phyloP scores from a whole-genome alignment of 2,888 invertebrate genomes.

The Parelbella ahira region DNA sequence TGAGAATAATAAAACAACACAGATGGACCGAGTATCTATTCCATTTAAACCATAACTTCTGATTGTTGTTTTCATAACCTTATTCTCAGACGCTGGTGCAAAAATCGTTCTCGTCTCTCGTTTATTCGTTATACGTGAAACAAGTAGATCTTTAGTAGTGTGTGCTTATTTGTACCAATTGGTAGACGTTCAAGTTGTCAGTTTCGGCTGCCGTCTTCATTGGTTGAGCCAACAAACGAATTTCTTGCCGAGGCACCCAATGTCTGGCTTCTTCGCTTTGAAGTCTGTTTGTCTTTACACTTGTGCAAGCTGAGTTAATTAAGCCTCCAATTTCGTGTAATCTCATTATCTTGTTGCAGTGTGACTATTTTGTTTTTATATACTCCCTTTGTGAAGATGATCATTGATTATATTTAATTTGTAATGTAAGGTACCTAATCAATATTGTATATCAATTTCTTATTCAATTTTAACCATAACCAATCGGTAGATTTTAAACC shows the following conservation, averaged over 20 bases:
- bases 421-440: too few species aligned
- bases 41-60: too few species aligned
- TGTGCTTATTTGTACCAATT: conserved; percentile 25
- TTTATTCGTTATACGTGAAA: not conserved
- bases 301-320: conserved; percentile 39
- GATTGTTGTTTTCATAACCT: too few species aligned
- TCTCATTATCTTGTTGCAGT: conserved; percentile 25
- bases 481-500: too few species aligned
- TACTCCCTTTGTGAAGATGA: too few species aligned
- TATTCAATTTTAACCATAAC: too few species aligned
- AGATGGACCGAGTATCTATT: too few species aligned
- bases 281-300: conserved; percentile 57
- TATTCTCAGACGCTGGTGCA: too few species aligned
- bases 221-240: conserved; percentile 63
- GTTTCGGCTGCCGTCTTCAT: conserved; percentile 44
- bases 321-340: conserved; percentile 31
- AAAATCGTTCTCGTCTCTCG: not conserved
- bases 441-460: too few species aligned
- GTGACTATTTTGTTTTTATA: conserved; percentile 2
- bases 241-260: conserved; percentile 42
- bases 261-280: conserved; percentile 58
- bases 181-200: conserved; percentile 20
- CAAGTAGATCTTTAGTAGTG: conserved; percentile 6
- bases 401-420: too few species aligned
- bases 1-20: too few species aligned